phyloP scores from a whole-genome alignment of 2,113 vertebrate species.

The Zosterops pallidus region DNA sequence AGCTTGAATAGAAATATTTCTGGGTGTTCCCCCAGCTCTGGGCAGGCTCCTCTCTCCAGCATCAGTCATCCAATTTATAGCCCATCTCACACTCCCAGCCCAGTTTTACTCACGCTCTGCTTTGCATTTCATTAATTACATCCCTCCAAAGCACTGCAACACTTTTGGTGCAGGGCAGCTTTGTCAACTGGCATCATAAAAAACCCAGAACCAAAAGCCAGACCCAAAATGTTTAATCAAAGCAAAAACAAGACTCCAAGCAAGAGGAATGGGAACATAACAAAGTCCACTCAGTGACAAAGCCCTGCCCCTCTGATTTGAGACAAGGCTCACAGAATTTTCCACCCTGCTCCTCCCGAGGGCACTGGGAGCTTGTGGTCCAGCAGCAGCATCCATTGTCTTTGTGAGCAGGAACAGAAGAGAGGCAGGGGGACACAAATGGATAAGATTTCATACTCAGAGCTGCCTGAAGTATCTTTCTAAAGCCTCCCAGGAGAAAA shows the following conservation, averaged over 20 bases:
- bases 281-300: neutral
- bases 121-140: neutral
- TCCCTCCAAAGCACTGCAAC: neutral
- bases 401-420: neutral
- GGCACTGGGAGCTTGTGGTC: neutral
- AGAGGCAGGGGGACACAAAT: neutral
- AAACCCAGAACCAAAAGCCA: neutral
- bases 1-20: neutral
- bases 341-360: fast-evolving
- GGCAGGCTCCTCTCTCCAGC: neutral
- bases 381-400: fast-evolving
- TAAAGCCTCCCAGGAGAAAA: neutral
- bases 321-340: neutral
- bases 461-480: neutral
- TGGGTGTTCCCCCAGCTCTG: fast-evolving
- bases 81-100: neutral
- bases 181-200: neutral
- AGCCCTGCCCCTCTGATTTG: neutral
- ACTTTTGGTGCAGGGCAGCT: neutral
- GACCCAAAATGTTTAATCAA: neutral
- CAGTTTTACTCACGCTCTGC: fast-evolving
- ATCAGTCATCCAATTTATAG: neutral
- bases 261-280: neutral
- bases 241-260: neutral
- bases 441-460: neutral